Base-by-base conservation (phyloP, 2,113 vertebrate species). In the Leuciscus idus region DNA sequence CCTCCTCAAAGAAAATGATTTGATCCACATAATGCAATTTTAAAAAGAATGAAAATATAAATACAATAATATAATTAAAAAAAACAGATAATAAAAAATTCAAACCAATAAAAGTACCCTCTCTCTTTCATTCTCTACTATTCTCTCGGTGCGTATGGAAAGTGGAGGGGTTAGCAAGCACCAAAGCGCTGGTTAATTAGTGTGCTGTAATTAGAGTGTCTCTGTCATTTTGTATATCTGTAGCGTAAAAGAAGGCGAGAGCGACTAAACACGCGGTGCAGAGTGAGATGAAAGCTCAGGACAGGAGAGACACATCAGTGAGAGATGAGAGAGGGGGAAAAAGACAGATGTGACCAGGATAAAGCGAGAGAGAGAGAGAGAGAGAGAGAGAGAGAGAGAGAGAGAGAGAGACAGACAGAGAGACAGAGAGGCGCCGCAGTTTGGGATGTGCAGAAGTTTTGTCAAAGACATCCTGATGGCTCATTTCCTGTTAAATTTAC, bases 171-270 rank as follows among this genome's bases (percentile, higher is more conserved):
- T 73, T 84, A 59, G 55, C 50, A 83, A 50, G 77, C 81, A 68
- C 77, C 86, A 80, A 80, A 88, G 87, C 74, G 82, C 83, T 88
- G 82, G 85, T 90, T 91, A 89, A 91, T 89, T 89, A 91, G 86
- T 84, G 84, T 84, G 86, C 89, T 66, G 70, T 90, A 91, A 91
- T 91, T 88, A 90, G 87, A 79, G 82, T 81, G 86, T 91, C 83
- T 89, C 89, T 91, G 88, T 90, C 89, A 90, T 86, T 85, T 84
- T 88, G 86, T 89, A 88, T 88, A 84, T 90, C 87, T 89, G 89
- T 86, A 83, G 89, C 82, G 76, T 80, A 78, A 85, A 73, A 85
- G 83, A 81, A 74, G 70, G 84, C 84, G 84, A 80, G 77, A 87
- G 61, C 73, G 33, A 83, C 36, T 85, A 87, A 89, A 87, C 72